These are phyloP conservation scores for Fukomys damarensis DNA, from an alignment of 2,113 vertebrate genomes.

Conservation along the genomic window DNA sequence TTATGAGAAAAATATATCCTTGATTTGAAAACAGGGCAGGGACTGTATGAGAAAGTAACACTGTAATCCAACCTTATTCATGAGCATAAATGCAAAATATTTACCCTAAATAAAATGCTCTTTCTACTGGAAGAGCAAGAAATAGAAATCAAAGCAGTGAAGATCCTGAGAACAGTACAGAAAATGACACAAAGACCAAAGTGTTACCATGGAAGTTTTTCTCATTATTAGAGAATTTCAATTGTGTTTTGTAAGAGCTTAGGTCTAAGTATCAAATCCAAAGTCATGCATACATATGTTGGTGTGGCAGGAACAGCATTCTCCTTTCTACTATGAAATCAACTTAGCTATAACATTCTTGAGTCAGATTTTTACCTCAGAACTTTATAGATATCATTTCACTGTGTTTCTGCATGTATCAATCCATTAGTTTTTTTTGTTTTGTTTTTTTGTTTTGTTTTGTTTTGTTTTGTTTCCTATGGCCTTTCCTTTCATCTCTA, in stretches of 20 bases:
- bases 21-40: not conserved
- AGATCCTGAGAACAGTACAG: not conserved
- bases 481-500: not conserved
- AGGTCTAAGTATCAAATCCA: conserved; percentile 2
- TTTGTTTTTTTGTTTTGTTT: no score
- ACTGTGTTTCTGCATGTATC: not conserved
- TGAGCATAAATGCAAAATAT: not conserved
- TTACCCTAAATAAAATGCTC: not conserved
- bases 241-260: not conserved
- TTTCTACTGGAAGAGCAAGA: not conserved
- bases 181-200: not conserved
- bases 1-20: not conserved
- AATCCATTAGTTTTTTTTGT: not conserved
- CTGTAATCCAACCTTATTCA: not conserved
- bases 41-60: not conserved
- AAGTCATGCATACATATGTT: not conserved
- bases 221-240: not conserved
- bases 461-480: no score
- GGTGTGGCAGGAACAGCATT: no score
- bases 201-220: not conserved
- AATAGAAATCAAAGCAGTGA: not conserved
- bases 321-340: not conserved
- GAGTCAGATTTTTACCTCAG: not conserved
- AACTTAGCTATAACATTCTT: not conserved
- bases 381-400: not conserved